Base-by-base conservation (phyloP, 92 coral and sea anemone species). In the Virgularia gustaviana region DNA sequence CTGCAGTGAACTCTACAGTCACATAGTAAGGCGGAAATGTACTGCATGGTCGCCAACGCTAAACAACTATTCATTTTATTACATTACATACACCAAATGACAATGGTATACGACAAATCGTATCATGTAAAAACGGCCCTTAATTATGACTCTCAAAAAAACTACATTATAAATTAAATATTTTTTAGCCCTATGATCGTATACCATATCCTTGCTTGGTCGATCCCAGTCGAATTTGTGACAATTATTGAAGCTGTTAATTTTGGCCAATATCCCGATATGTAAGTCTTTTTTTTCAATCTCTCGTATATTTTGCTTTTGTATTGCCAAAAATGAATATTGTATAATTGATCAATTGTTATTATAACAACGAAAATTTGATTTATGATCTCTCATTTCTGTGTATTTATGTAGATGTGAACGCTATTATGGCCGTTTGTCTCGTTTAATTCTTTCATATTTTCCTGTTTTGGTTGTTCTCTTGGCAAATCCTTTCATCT, bases 391-490 rank as follows among this genome's bases (percentile, higher is more conserved):
- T n/a, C n/a, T n/a, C n/a, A n/a, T n/a, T n/a, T n/a, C n/a, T n/a
- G n/a, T n/a, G n/a, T n/a, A n/a, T n/a, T n/a, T n/a, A n/a, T n/a
- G 12, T 33, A 68, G 75, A 0, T 68, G 75, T 68, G 60, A 49
- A 31, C 41, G 30, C 0, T 30, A 44, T 39, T 1, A 2, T 22
- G 75, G 75, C 13, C 25, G 75, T 27, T 31, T 25, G 23, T 68
- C 60, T 29, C 53, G 75, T 13, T 2, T 68, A 13, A 27, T 81
- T 79, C 83, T 88, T 47, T 86, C 91, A 36, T 89, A 65, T 65
- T 45, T 81, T 20, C 96, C 96, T 15, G 84, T 91, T 22, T 37
- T 79, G 65, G 57, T 82, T 49, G 87, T 87, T n/a, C 76, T 85
- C 49, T 7, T 86, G 3, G 70, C 75, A 2, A 85, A 86, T 72